Evolutionary conservation across 1,140 invertebrate genomes (phyloP), one percentile per base, ranked within the genome.

Genomic region (Zeugodacus cucurbitae): DNA sequence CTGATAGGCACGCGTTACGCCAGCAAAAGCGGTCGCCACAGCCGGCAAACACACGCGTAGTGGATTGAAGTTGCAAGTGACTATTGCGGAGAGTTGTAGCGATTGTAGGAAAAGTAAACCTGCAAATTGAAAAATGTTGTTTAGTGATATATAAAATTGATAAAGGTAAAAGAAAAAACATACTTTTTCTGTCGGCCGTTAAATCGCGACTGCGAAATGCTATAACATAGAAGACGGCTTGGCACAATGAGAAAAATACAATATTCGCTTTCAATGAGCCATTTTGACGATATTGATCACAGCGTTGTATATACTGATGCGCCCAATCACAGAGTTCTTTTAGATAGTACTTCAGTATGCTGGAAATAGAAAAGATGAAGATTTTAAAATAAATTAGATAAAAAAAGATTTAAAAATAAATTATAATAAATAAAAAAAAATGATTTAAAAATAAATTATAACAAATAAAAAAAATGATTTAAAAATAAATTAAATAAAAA

Each of bases 171-270:
- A 74, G 29, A 7, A 58, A n/a, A 64, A 86, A 82, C 94, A 95
- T 94, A 97, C 97, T 95, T 94, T 96, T 96, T 90, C 96, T 96
- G 89, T 93, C 96, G 88, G 95, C 95, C 87, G 97, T 95, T 88
- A 99, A 94, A 91, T 98, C 97, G 90, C 96, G 96, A 91, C 97
- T 96, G 89, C 97, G 96, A 93, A 98, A 98, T 1, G 97, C 96
- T 88, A 99, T 96, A 4, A 98, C 94, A 94, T 99, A 98, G 93
- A 99, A 99, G 48, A 98, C 94, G 0, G 97, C 96, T 94, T 99
- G 98, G 91, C 98, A 98, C 17, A 98, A 95, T 22, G 96, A 95
- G 93, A 98, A 98, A 94, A 99, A 99, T 1, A 98, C 96, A 44
- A 95, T 94, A 93, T 99, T 98, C 5, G 96, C 95, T 91, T 96